A percentile compares a stretch with the other conserved stretches of the same genome.
Evolutionary conservation across 1,140 invertebrate genomes (phyloP).

Genomic region (Adoxophyes honmai): DNA sequence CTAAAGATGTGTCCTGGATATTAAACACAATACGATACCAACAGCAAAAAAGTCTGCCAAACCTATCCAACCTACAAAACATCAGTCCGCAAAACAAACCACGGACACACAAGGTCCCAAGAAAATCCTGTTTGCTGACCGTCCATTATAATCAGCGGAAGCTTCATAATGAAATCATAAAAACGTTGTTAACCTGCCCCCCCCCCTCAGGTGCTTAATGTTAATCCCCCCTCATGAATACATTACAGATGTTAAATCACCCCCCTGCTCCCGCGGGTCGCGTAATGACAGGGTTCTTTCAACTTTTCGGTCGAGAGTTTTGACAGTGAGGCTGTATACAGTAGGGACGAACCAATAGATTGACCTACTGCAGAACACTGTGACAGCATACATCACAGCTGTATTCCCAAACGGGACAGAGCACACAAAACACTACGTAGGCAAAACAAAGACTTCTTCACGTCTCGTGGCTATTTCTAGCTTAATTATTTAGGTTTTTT

Average conservation of each 20-base stretch:
- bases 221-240: conserved; percentile 7
- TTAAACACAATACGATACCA: too few relatives aligned
- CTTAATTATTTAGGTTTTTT: too few relatives aligned
- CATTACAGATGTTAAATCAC: conserved; percentile 10
- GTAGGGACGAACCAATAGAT: too few relatives aligned
- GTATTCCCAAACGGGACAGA: too few relatives aligned
- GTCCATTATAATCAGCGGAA: neutral
- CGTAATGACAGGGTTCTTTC: neutral
- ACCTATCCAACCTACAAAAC: neutral
- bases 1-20: too few relatives aligned
- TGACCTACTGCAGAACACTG: too few relatives aligned
- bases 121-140: neutral
- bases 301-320: neutral
- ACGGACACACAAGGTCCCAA: neutral
- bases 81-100: neutral
- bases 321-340: too few relatives aligned
- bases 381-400: too few relatives aligned
- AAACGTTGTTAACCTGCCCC: neutral
- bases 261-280: neutral
- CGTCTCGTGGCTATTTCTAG: too few relatives aligned
- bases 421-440: too few relatives aligned
- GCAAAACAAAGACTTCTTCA: too few relatives aligned
- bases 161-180: conserved; percentile 10
- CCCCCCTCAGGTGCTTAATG: neutral
- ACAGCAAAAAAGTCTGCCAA: too few relatives aligned